Percentiles rank a stretch among this genome's conserved stretches.
These are phyloP conservation scores for Clupea harengus DNA, from an alignment of 2,113 vertebrate species.

Conservation along the genomic window DNA sequence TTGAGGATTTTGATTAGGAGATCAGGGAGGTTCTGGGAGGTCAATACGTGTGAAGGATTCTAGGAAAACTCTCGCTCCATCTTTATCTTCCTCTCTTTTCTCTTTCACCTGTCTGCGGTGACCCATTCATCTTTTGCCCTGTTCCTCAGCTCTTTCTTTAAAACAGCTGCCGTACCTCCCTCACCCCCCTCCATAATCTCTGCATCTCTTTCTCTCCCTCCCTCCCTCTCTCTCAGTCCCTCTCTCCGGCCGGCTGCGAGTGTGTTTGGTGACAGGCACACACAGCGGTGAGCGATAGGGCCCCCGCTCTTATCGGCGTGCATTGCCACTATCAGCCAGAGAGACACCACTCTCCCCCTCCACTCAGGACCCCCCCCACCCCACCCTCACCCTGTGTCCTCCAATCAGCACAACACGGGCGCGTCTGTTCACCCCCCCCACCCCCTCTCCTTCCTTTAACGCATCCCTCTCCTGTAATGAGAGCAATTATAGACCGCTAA, in stretches of 20 bases:
- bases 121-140: too few species aligned
- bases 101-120: neutral
- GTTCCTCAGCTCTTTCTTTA: too few species aligned
- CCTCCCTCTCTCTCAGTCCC: constrained; percentile 27
- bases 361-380: neutral
- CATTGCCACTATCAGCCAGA: constrained; percentile 47
- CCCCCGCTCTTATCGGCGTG: constrained; percentile 48
- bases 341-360: constrained; percentile 41
- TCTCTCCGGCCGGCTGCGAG: neutral
- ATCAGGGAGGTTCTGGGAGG: too few species aligned
- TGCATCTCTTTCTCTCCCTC: constrained; percentile 39
- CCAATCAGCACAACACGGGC: constrained; percentile 14
- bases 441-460: constrained; percentile 25
- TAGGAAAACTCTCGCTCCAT: too few species aligned
- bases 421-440: constrained; percentile 35
- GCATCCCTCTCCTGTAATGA: constrained; percentile 52
- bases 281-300: constrained; percentile 45
- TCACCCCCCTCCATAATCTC: constrained; percentile 7
- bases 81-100: constrained; percentile 33
- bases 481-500: constrained; percentile 63
- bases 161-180: neutral
- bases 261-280: constrained; percentile 3
- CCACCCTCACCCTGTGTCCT: neutral
- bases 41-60: too few species aligned
- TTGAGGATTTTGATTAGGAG: too few species aligned